phyloP scores from a whole-genome alignment of 1,140 invertebrate species.

The Telenomus remus region DNA sequence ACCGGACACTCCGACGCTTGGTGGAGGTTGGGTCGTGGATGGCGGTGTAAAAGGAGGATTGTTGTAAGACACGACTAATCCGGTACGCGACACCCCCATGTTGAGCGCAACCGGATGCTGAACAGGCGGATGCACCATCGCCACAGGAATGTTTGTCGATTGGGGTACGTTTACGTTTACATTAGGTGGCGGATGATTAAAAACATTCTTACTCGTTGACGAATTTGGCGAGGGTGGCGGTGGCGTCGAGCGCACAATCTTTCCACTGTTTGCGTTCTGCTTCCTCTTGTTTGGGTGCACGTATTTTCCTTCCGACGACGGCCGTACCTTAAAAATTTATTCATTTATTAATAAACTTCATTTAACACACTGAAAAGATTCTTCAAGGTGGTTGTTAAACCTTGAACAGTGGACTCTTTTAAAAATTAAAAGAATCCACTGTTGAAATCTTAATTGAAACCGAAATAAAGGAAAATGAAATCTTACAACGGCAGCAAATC shows the following conservation, averaged over 20 bases:
- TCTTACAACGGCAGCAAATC: constrained; percentile 84
- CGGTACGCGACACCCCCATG: constrained; percentile 71
- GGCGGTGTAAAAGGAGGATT: constrained; percentile 71
- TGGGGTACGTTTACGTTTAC: constrained; percentile 68
- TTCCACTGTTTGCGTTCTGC: constrained; percentile 77
- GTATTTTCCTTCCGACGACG: constrained; percentile 80
- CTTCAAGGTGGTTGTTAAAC: no score
- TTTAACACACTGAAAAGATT: no score
- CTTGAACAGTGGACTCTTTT: no score
- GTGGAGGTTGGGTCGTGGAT: constrained; percentile 68
- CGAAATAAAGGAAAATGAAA: neutral
- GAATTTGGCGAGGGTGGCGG: constrained; percentile 73
- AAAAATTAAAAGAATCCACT: no score
- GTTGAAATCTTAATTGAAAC: no score
- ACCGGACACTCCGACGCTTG: constrained; percentile 60
- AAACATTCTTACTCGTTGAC: constrained; percentile 67
- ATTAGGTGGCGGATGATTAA: constrained; percentile 69
- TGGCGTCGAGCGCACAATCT: constrained; percentile 77
- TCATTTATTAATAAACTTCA: no score
- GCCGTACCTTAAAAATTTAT: constrained; percentile 19
- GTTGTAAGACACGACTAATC: constrained; percentile 71
- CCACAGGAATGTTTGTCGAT: constrained; percentile 69
- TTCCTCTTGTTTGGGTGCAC: constrained; percentile 86
- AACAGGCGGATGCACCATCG: constrained; percentile 65
- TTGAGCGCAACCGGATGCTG: constrained; percentile 70